Base-by-base conservation (phyloP, 2,113 vertebrate genomes). In the Urocolius indicus region DNA sequence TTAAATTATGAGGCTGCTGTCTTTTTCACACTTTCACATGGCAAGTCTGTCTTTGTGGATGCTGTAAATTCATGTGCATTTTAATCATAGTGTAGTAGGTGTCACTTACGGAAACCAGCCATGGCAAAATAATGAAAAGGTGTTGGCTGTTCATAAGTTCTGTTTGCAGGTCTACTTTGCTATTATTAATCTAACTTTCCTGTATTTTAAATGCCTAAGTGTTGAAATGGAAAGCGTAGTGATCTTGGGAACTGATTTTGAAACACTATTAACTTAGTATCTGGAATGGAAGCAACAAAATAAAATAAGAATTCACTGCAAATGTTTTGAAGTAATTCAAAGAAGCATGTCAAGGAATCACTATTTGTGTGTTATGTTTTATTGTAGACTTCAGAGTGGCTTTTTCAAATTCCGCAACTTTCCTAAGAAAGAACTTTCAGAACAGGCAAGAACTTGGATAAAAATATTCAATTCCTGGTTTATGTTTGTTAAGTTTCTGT, bases 301-400 rank as follows among this genome's bases (percentile, higher is more conserved):
- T 95, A 95, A 95, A 95, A 73, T 62, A 27, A 86, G 41, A 96
- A 81, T 74, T 75, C 46, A 36, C 16, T 86, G 20, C 73, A 84
- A 84, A 32, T 68, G 90, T 41, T 96, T 74, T 69, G 54, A 88
- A 89, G 36, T 91, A 67, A 88, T 93, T 93, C n/a, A 91, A 96
- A 81, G 71, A 96, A 43, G 38, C 48, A 32, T 18, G 4, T 89
- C 45, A 87, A 77, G 19, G 15, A 92, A 51, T 79, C 21, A 8
- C 4, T 4, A 22, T 84, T 69, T 72, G 2, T 84, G 45, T 57
- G 18, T 52, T 93, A 15, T 4, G 6, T 68, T 89, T 80, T 87
- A 16, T 23, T 66, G 9, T 76, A 52, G 69, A 34, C 19, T 84
- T 45, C 27, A 16, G 13, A 48, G 23, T 63, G 38, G 11, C 48